A percentile compares a stretch with the other conserved stretches of the same genome.
These are phyloP conservation scores for Drosophila ironensis DNA, from an alignment of 1,140 invertebrate species.

Conservation along the genomic window DNA sequence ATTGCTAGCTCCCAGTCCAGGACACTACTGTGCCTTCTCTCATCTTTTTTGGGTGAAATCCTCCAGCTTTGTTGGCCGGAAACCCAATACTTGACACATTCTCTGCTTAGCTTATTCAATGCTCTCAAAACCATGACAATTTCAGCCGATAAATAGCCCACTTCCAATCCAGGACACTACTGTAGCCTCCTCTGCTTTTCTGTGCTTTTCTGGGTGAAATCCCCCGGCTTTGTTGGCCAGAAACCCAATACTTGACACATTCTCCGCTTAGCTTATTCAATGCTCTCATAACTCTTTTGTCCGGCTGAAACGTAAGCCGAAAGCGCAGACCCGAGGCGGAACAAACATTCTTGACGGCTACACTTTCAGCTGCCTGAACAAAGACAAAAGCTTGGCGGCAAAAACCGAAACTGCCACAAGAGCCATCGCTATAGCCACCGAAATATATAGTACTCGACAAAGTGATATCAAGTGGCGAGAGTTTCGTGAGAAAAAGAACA, in stretches of 20 bases:
- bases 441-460: no score
- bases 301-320: slow-evolving; percentile 3
- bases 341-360: slow-evolving; percentile 36
- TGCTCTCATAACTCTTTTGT: slow-evolving; percentile 18
- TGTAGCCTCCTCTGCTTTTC: no score
- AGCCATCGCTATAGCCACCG: no score
- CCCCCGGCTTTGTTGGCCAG: not conserved
- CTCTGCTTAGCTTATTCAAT: slow-evolving; percentile 24
- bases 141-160: no score
- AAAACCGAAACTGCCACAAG: slow-evolving; percentile 15
- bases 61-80: no score
- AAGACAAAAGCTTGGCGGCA: slow-evolving; percentile 26
- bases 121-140: no score
- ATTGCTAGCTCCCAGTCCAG: no score
- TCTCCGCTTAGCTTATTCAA: slow-evolving; percentile 26
- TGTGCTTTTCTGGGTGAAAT: no score
- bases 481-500: slow-evolving; percentile 27
- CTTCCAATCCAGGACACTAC: no score
- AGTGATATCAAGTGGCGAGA: slow-evolving; percentile 3
- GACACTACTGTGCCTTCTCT: no score
- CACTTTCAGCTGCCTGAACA: slow-evolving; percentile 51
- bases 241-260: slow-evolving; percentile 13
- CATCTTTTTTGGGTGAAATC: no score
- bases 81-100: slow-evolving; percentile 16
- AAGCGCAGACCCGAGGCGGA: slow-evolving; percentile 31